phyloP scores from a whole-genome alignment of 2,113 vertebrate genomes.

The Cinclus mexicanus region DNA sequence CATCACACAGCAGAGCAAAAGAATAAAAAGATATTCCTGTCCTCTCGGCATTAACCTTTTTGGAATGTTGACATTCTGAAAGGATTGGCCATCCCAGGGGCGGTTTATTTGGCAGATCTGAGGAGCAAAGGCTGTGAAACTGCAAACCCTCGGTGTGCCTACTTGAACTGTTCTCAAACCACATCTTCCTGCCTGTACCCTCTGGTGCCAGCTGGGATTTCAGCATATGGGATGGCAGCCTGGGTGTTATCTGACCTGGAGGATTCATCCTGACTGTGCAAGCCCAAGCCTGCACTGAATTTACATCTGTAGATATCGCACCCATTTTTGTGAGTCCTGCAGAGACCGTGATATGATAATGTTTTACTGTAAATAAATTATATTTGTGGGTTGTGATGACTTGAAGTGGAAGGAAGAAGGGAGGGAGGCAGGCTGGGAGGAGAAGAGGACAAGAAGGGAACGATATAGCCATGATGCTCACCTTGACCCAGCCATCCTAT shows the following conservation, averaged over 20 bases:
- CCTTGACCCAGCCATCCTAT: background rate
- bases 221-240: background rate
- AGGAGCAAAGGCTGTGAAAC: background rate
- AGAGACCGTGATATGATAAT: background rate
- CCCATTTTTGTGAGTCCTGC: background rate
- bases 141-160: background rate
- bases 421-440: background rate
- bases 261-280: background rate
- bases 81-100: background rate
- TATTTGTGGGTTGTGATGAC: background rate
- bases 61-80: background rate
- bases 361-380: background rate
- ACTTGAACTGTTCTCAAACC: background rate
- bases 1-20: background rate
- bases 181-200: background rate
- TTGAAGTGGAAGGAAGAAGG: background rate
- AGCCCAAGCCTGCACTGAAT: background rate
- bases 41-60: background rate
- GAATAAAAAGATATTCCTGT: background rate
- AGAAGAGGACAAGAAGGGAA: background rate
- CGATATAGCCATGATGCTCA: fast-evolving
- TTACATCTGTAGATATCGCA: background rate
- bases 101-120: background rate
- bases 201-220: background rate
- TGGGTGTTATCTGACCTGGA: background rate